A percentile compares a stretch with the other conserved stretches of the same genome.
These are phyloP conservation scores for Symphodus melops DNA, from an alignment of 2,113 vertebrate species.

Conservation along the genomic window DNA sequence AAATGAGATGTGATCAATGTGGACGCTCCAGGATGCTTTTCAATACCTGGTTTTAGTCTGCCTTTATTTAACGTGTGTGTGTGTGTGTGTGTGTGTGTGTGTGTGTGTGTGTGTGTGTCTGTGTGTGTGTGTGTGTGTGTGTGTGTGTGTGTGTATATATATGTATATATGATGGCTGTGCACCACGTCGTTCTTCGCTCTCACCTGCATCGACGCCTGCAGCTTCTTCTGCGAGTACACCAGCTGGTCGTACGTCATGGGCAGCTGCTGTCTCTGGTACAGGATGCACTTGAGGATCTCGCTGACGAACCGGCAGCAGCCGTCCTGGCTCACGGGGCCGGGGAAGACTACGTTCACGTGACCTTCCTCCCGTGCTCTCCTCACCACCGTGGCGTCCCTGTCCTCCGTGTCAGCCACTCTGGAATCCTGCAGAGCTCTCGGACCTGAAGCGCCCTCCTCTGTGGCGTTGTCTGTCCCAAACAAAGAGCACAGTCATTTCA, in stretches of 20 bases:
- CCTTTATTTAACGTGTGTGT: no score
- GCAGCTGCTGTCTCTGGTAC: slow-evolving; percentile 94
- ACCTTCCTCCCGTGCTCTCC: slow-evolving; percentile 75
- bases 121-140: no score
- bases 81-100: no score
- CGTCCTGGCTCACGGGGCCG: slow-evolving; percentile 87
- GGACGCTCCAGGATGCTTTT: no score
- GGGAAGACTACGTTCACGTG: slow-evolving; percentile 87
- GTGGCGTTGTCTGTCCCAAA: slow-evolving; percentile 41
- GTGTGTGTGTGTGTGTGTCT: no score
- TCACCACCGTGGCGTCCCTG: slow-evolving; percentile 64
- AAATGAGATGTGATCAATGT: no score
- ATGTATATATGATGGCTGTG: no score
- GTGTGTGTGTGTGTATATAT: no score
- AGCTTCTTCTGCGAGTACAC: slow-evolving; percentile 84
- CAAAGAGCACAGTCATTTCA: slow-evolving; percentile 7
- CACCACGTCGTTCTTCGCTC: neutral
- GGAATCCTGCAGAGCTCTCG: slow-evolving; percentile 14
- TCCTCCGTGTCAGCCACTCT: slow-evolving; percentile 13
- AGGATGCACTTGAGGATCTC: slow-evolving; percentile 94
- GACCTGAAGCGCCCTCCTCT: slow-evolving; percentile 10
- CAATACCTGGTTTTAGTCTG: no score
- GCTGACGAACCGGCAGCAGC: slow-evolving; percentile 90
- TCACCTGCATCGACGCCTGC: slow-evolving; percentile 71
- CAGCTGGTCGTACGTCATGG: slow-evolving; percentile 94